A percentile compares a stretch with the other conserved stretches of the same genome.
Conservation (phyloP, 1,140 invertebrate genomes). For the Tetramorium alpestre region DNA sequence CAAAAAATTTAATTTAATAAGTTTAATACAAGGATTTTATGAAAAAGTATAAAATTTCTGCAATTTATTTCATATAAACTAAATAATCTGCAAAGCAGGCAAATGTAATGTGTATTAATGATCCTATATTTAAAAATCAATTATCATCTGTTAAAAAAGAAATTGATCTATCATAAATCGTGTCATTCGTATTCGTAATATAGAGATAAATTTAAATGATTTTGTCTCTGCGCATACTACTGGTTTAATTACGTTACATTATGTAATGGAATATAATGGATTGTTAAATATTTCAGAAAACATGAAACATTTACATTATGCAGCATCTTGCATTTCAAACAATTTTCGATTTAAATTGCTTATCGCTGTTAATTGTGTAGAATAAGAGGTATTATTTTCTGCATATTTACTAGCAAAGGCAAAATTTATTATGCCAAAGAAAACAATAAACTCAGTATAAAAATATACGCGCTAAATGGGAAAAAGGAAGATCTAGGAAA, state of each 20-base stretch:
- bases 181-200: neutral
- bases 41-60: neutral
- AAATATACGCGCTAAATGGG: neutral
- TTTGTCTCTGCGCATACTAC: too few relatives aligned
- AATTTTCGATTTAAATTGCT: constrained; percentile 19
- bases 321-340: neutral
- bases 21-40: neutral
- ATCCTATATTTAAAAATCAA: neutral
- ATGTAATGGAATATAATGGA: constrained; percentile 8
- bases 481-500: neutral
- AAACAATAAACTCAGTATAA: neutral
- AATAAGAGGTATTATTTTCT: neutral
- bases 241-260: neutral
- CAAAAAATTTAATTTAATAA: neutral
- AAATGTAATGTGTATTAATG: neutral
- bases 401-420: neutral
- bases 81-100: neutral
- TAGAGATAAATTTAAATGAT: neutral
- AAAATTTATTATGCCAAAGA: neutral
- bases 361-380: neutral
- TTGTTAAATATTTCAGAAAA: constrained; percentile 13
- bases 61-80: neutral
- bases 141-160: neutral
- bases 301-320: neutral
- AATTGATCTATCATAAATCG: neutral